Evolutionary conservation across 2,888 invertebrate species (phyloP).

Genomic region (Drosophila neutralis): DNA sequence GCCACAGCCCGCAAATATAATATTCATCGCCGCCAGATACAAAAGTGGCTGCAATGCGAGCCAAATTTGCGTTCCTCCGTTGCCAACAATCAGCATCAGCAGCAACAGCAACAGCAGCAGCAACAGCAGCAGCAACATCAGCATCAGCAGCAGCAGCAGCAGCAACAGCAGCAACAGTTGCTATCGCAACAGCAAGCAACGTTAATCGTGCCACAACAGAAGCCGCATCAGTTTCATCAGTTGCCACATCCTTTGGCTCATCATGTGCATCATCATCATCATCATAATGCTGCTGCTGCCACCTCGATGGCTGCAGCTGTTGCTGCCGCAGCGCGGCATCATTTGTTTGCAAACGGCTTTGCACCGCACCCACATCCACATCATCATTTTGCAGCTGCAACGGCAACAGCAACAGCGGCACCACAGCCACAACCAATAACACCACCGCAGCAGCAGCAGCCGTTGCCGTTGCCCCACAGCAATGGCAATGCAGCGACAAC

Average conservation of each 20-base stretch:
- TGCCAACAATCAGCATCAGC: constrained; percentile 84
- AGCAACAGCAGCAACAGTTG: constrained; percentile 25
- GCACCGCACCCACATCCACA: constrained; percentile 39
- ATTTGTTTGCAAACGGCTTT: constrained; percentile 47
- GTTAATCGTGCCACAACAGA: constrained; percentile 41
- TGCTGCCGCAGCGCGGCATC: constrained; percentile 55
- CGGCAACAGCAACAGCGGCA: constrained; percentile 17
- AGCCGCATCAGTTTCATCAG: constrained; percentile 58
- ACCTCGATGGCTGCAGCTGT: constrained; percentile 53
- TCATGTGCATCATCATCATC: constrained; percentile 55
- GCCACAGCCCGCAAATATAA: constrained; percentile 96
- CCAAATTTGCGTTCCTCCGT: constrained; percentile 91
- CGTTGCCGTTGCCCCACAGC: constrained; percentile 7
- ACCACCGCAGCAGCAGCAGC: constrained; percentile 8
- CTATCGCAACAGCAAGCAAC: constrained; percentile 38
- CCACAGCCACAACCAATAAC: constrained; percentile 19
- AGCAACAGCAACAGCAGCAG: constrained; percentile 60
- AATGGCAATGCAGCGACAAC: constrained; percentile 5
- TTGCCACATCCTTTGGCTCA: constrained; percentile 66
- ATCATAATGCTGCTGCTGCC: constrained; percentile 60
- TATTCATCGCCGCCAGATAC: constrained; percentile 94
- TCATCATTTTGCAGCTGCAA: constrained; percentile 33
- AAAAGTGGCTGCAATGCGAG: constrained; percentile 96
- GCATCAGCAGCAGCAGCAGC: constrained; percentile 39
- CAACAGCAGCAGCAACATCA: constrained; percentile 25